phyloP scores from a whole-genome alignment of 2,888 invertebrate genomes.

The Hoplodrina ambigua region DNA sequence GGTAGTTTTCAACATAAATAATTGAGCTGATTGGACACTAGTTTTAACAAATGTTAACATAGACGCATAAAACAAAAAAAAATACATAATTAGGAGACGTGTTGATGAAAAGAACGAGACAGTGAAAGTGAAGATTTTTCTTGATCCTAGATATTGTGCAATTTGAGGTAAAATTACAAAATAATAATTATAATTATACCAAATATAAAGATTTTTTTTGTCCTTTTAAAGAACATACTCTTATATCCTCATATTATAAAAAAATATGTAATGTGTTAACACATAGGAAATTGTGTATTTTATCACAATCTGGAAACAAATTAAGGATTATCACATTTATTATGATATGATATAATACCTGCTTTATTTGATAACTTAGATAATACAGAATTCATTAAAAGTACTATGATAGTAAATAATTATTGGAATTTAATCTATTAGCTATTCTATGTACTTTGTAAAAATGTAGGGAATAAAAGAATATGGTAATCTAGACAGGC shows the following conservation, averaged over 20 bases:
- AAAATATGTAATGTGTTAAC: background rate
- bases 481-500: too few species aligned
- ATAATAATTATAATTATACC: background rate
- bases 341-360: slow-evolving; percentile 29
- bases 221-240: too few species aligned
- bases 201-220: too few species aligned
- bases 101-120: too few species aligned
- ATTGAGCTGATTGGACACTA: too few species aligned
- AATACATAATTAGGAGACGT: too few species aligned
- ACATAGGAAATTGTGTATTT: slow-evolving; percentile 3
- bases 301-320: slow-evolving; percentile 25
- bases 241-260: background rate
- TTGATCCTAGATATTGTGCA: too few species aligned
- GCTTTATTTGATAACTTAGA: slow-evolving; percentile 34
- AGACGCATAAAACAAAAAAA: too few species aligned
- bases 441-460: background rate
- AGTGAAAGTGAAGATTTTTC: too few species aligned
- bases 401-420: slow-evolving; percentile 5
- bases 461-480: background rate
- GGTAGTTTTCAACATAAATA: too few species aligned
- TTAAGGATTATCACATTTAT: slow-evolving; percentile 31
- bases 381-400: slow-evolving; percentile 1
- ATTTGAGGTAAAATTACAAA: too few species aligned
- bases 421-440: slow-evolving; percentile 13
- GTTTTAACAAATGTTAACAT: too few species aligned